These are phyloP conservation scores for Drosophila macrothrix DNA, from an alignment of 2,888 invertebrate genomes.

Conservation along the genomic window DNA sequence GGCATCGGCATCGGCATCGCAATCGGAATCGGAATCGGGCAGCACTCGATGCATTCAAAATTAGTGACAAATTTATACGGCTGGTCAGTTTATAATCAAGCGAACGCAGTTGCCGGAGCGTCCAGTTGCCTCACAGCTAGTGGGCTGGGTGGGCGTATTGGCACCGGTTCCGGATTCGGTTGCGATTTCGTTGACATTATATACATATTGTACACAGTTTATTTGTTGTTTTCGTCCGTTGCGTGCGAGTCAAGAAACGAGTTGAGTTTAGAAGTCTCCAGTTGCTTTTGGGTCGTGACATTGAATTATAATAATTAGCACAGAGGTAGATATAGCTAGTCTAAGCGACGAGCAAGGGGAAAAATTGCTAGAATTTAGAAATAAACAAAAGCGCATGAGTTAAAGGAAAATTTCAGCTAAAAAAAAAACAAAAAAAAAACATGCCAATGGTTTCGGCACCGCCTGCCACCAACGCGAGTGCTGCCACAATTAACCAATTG, in stretches of 20 bases:
- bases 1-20: neutral
- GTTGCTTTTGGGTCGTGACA: conserved; percentile 57
- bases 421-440: neutral
- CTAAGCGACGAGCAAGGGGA: conserved; percentile 65
- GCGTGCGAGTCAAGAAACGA: conserved; percentile 70
- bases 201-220: neutral
- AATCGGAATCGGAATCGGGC: neutral
- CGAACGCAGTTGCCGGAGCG: conserved; percentile 26
- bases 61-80: conserved; percentile 8
- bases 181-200: conserved; percentile 41
- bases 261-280: conserved; percentile 26
- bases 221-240: conserved; percentile 39
- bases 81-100: conserved; percentile 28
- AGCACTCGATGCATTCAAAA: conserved; percentile 19
- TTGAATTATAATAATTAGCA: conserved; percentile 81
- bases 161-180: conserved; percentile 15
- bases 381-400: conserved; percentile 40
- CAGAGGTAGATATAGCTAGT: conserved; percentile 56
- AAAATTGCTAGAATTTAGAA: conserved; percentile 60
- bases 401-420: conserved; percentile 39
- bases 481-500: conserved; percentile 29
- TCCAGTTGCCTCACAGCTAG: conserved; percentile 8
- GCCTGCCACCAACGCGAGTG: conserved; percentile 41
- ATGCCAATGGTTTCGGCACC: conserved; percentile 29
- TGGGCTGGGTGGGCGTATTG: conserved; percentile 20